A percentile compares a stretch with the other conserved stretches of the same genome.
These are phyloP conservation scores for Oreochromis grahami DNA, from an alignment of 2,797 vertebrate species.

Conservation along the genomic window DNA sequence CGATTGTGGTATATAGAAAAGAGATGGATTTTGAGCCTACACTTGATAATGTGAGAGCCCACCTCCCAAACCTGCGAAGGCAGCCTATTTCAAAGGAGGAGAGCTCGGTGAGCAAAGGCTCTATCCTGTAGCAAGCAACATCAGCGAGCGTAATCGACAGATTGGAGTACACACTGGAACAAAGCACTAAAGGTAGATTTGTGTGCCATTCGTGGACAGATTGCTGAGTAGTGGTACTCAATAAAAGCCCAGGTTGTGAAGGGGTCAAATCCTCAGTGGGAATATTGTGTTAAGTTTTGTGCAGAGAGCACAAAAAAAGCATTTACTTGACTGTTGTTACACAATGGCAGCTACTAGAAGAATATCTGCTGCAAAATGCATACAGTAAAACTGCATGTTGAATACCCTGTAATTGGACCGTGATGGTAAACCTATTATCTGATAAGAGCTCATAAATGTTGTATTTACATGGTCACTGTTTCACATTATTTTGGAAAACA, in stretches of 20 bases:
- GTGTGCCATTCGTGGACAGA: neutral
- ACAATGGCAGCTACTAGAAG: neutral
- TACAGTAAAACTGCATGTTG: too few relatives aligned
- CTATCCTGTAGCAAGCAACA: neutral
- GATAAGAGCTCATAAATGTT: neutral
- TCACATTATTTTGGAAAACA: neutral
- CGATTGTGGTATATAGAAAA: neutral
- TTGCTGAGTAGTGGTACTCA: neutral
- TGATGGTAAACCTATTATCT: neutral
- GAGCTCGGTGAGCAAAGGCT: neutral
- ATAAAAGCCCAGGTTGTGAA: neutral
- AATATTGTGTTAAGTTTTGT: neutral
- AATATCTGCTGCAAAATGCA: neutral
- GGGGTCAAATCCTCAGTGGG: neutral
- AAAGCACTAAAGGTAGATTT: neutral
- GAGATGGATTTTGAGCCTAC: neutral
- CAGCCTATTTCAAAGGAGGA: neutral
- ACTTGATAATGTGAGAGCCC: neutral
- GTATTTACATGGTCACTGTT: neutral
- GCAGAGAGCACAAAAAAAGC: neutral
- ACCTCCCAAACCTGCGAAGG: neutral
- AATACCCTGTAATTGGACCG: neutral
- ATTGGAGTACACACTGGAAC: neutral
- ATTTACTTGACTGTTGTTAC: neutral
- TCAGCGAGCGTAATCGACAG: neutral